These are phyloP conservation scores for Formica selysi DNA, from an alignment of 1,140 invertebrate genomes.

Conservation along the genomic window DNA sequence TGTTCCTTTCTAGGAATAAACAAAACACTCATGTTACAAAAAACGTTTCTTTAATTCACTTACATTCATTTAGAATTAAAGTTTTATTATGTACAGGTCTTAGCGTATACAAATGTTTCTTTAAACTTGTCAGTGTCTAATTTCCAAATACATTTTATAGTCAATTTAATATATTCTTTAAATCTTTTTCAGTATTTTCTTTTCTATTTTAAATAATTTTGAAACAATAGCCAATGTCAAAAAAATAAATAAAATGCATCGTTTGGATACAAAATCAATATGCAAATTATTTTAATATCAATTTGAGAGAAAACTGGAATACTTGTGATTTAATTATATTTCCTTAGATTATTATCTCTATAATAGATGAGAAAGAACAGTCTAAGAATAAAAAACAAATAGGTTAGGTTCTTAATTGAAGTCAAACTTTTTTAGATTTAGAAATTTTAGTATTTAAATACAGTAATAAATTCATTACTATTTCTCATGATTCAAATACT, in stretches of 20 bases:
- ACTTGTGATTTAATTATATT: too few species aligned
- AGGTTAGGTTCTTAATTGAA: background rate
- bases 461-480: background rate
- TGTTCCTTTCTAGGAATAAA: slow-evolving; percentile 79
- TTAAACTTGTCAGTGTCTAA: too few species aligned
- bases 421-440: background rate
- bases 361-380: background rate
- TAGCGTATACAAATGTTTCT: too few species aligned
- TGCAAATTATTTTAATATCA: too few species aligned
- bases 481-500: slow-evolving; percentile 11
- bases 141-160: too few species aligned
- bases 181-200: too few species aligned
- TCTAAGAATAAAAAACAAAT: background rate
- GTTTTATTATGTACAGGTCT: background rate
- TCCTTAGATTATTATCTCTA: background rate
- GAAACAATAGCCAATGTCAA: too few species aligned
- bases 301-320: too few species aligned
- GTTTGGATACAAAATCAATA: too few species aligned
- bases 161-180: too few species aligned
- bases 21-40: background rate
- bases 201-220: too few species aligned
- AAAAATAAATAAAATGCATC: too few species aligned
- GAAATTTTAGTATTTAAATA: background rate
- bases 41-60: background rate
- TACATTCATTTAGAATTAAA: background rate